Conservation (phyloP, 2,888 invertebrate species). For the Ennomos quercinarius region DNA sequence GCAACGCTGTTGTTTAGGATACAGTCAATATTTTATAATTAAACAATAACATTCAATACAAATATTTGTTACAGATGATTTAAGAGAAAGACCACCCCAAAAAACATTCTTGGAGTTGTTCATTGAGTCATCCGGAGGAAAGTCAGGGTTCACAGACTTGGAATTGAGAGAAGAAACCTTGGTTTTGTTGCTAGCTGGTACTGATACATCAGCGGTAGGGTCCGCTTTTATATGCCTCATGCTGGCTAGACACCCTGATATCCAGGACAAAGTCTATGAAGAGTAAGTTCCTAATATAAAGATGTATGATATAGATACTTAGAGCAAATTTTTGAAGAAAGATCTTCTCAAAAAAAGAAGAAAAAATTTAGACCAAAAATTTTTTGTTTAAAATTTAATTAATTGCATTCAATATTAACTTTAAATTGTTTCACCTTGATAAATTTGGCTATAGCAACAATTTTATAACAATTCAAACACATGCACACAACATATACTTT, state of each 20-base stretch:
- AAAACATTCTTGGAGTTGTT: slow-evolving; percentile 56
- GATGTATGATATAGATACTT: background rate
- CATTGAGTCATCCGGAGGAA: slow-evolving; percentile 46
- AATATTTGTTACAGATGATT: slow-evolving; percentile 1
- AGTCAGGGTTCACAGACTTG: slow-evolving; percentile 44
- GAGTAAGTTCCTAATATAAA: slow-evolving; percentile 49
- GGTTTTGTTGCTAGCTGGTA: slow-evolving; percentile 57
- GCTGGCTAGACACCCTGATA: slow-evolving; percentile 51
- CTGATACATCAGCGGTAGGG: slow-evolving; percentile 60
- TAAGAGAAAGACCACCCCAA: background rate
- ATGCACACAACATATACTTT: background rate
- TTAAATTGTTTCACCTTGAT: too few relatives aligned
- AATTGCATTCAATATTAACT: too few relatives aligned
- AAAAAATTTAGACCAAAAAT: too few relatives aligned
- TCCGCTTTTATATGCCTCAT: slow-evolving; percentile 50
- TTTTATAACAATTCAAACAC: too few relatives aligned
- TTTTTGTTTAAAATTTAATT: too few relatives aligned
- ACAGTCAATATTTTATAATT: too few relatives aligned
- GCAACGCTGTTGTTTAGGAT: too few relatives aligned
- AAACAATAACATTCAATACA: too few relatives aligned
- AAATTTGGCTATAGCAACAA: too few relatives aligned
- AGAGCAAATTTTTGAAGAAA: background rate
- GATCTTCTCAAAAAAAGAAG: background rate
- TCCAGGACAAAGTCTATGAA: slow-evolving; percentile 57
- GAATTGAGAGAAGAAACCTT: slow-evolving; percentile 56